A percentile compares a stretch with the other conserved stretches of the same genome.
Evolutionary conservation across 2,888 invertebrate genomes (phyloP).

Genomic region (Andrena haemorrhoa): DNA sequence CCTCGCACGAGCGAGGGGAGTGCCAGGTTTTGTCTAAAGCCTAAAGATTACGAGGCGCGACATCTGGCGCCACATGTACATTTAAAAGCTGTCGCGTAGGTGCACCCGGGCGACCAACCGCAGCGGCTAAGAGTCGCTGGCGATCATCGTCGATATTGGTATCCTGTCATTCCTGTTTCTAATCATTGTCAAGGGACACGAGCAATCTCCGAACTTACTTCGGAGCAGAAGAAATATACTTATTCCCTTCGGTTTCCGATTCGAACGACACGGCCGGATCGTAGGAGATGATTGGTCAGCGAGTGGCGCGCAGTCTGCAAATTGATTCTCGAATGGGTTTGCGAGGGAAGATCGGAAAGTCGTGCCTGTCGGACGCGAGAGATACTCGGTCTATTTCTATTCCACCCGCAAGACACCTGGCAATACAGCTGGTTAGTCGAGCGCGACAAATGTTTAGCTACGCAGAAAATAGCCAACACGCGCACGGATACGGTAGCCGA

Average conservation of each 20-base stretch:
- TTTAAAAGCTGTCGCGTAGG: constrained; percentile 33
- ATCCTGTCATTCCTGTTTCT: neutral
- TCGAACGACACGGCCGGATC: no score
- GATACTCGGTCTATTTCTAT: constrained; percentile 70
- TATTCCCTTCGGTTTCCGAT: no score
- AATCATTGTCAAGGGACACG: neutral
- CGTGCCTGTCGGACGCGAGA: neutral
- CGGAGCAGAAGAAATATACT: no score
- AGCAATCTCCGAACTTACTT: neutral
- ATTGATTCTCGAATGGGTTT: neutral
- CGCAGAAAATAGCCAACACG: neutral
- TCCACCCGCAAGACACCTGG: constrained; percentile 76
- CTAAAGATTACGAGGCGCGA: constrained; percentile 76
- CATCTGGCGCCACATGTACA: constrained; percentile 78
- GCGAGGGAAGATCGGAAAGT: neutral
- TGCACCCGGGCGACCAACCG: neutral
- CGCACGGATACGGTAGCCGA: constrained; percentile 1
- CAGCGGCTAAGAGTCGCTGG: neutral
- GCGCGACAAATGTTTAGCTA: constrained; percentile 11
- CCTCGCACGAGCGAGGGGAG: constrained; percentile 32
- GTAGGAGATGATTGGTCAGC: no score
- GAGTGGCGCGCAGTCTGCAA: no score
- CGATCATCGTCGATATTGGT: neutral
- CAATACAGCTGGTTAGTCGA: constrained; percentile 50
- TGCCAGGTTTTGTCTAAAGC: constrained; percentile 65